Base-by-base conservation (phyloP, 2,888 invertebrate species). In the Apotomis capreana region DNA sequence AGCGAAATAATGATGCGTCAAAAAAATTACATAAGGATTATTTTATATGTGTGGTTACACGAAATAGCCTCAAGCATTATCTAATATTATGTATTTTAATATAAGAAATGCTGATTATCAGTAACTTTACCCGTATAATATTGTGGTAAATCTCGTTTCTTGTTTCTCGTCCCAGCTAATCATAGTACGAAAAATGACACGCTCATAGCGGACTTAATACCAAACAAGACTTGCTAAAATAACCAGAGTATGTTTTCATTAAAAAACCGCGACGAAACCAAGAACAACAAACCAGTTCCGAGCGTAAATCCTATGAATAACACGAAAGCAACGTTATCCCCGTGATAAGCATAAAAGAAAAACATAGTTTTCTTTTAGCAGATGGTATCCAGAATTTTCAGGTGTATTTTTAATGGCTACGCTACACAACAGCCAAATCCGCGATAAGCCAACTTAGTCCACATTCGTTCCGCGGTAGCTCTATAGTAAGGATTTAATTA, bases 381-480 rank as follows among this genome's bases (percentile, higher is more conserved):
- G 59, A 59, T 63, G 68, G 52, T 67, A 60, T 67, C 26, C 54
- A 59, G 62, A 52, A 63, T 62, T 52, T 60, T 10, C 76, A 74
- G 77, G 74, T 74, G 64, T 68, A 74, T 78, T 82, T 80, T 77
- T 78, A 81, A 79, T 80, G 80, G 85, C 83, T 82, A 74, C 82
- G 80, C 78, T 74, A 72, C 70, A 64, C 71, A 62, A 57, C 52
- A 57, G 74, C 65, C 51, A 87, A 89, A 90, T 87, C 90, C 88
- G 83, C 83, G 83, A 85, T 91, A 89, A 91, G 84, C 89, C 84
- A 79, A 87, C 88, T 91, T 89, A 91, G 89, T 49, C 51, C 37
- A 54, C 68, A 72, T 68, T 68, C 44, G 59, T 71, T 69, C 40
- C 13, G 52, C 54, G 26, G 58, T 10, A 46, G 44, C 51, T 54